Base-by-base conservation (phyloP, 2,797 vertebrate species). In the Artibeus lituratus region DNA sequence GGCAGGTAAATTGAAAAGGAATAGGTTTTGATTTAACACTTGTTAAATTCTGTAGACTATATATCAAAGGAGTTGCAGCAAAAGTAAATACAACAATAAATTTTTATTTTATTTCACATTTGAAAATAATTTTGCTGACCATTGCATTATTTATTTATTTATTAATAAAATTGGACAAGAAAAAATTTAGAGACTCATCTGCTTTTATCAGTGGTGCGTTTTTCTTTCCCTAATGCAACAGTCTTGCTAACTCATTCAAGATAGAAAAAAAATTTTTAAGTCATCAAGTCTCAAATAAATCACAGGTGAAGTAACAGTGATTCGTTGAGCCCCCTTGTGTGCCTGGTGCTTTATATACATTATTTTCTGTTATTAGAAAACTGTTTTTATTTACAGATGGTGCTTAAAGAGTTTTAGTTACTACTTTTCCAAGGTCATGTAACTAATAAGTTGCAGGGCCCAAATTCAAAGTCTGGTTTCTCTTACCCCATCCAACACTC, bases 1-100 rank as follows among this genome's bases (percentile, higher is more conserved):
- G 12, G 15, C 76, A 87, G 53, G 39, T 59, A 83, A 89, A 97
- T 44, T 96, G 95, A 95, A 76, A 95, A 26, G 72, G 94, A 94
- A 94, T 93, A 7, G 47, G 14, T 53, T 96, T 96, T 97, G 87
- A 96, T 96, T 97, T 90, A 96, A 90, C 15, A 90, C 69, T 11
- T 94, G 69, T 87, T 95, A 93, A 94, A 85, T 73, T 93, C 51
- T 74, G 35, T 39, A 83, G 57, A 59, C n/a, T 90, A 24, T 18
- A 0, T 42, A 90, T 72, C 94, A 84, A 94, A 94, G 53, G 39
- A 76, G 24, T 53, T 67, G 18, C 10, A 47, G 72, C 53, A 90
- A 73, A 76, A 94, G 80, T 90, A 93, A 94, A 24, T 59, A 83
- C 49, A 87, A 5, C 22, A 86, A 90, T 80, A 39, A 87, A 67